Evolutionary conservation across 2,113 vertebrate genomes (phyloP), one percentile per base, ranked within the genome.

Genomic region (Toxotes jaculatrix): DNA sequence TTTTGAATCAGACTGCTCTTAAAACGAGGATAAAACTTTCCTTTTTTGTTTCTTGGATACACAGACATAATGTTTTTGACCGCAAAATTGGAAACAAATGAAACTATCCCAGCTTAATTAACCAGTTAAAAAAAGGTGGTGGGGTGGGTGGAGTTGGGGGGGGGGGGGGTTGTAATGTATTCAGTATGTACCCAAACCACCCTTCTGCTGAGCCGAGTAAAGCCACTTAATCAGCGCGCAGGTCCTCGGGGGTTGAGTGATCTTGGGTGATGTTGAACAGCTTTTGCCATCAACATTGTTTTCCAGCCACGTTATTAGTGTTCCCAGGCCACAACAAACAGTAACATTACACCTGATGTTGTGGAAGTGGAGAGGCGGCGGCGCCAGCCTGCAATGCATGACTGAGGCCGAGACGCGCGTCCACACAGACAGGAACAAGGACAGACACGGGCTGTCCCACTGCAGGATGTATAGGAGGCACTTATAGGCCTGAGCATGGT

Each of bases 311-410:
- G 80, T 91, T 92, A 88, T 95, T 95, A 93, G 90, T 91, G 90
- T 87, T 89, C 88, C 87, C 83, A 88, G 93, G 92, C 91, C 92
- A 94, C 94, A 95, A 96, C 95, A 95, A 94, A 89, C 87, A 94
- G 96, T 94, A 96, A 96, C 93, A 82, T 86, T 95, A 96, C 95
- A 96, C 96, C 95, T 92, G 84, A 95, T 94, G 93, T 94, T 93
- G 95, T 92, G 90, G 95, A 93, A 91, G 93, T 92, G 71, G 79
- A 91, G 95, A 90, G 91, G 93, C 92, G 43, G 90, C 91, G 96
- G 96, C 95, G 96, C 96, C 96, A 71, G 81, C 49, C 90, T 71
- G 93, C 89, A 85, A 96, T 89, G 96, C 96, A 94, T 95, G 95
- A 94, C 94, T 96, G 95, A 87, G 91, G 93, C 80, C 63, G 82